Base-by-base conservation (phyloP, 2,797 vertebrate genomes). In the Micromesistius poutassou region DNA sequence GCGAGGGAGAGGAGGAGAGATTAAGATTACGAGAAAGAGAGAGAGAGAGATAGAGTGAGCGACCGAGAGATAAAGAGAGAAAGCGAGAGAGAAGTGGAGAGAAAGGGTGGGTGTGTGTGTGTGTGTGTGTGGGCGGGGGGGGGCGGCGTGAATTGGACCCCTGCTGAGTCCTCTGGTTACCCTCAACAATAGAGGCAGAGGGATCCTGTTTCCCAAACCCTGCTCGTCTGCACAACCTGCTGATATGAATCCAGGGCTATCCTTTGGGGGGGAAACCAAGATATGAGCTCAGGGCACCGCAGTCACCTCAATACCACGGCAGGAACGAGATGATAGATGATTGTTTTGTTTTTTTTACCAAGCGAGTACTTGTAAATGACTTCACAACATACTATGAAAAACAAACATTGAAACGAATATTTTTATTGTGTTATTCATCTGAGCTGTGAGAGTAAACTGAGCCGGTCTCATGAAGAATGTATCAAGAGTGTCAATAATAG, bases 401-500 rank as follows among this genome's bases (percentile, higher is more conserved):
- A 50, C 14, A 3, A 50, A 50, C 3, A 2, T 10, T 7, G 5
- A 42, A 42, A 5, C 4, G n/a, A 62, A n/a, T 62, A 9, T 0
- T 62, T n/a, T 62, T 6, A 62, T 62, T n/a, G 5, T n/a, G 3
- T 62, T 62, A 62, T n/a, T n/a, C n/a, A n/a, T n/a, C n/a, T n/a
- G 73, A 35, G 74, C 62, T 81, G 80, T 79, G 55, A 55, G 25
- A 6, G 92, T 89, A 93, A 94, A 75, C 5, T 77, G 91, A 94
- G 85, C 81, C 82, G 40, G 38, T 71, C 33, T 30, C 77, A 88
- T 95, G 74, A 92, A 94, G 76, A 91, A 93, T 95, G 93, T 31
- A 94, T 87, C 76, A 77, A 78, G 42, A 81, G 55, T 94, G 55
- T 94, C 87, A 93, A 94, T 94, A 91, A 94, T 93, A 68, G 84